phyloP scores from a whole-genome alignment of 2,888 invertebrate species.

The Troides oblongomaculatus region DNA sequence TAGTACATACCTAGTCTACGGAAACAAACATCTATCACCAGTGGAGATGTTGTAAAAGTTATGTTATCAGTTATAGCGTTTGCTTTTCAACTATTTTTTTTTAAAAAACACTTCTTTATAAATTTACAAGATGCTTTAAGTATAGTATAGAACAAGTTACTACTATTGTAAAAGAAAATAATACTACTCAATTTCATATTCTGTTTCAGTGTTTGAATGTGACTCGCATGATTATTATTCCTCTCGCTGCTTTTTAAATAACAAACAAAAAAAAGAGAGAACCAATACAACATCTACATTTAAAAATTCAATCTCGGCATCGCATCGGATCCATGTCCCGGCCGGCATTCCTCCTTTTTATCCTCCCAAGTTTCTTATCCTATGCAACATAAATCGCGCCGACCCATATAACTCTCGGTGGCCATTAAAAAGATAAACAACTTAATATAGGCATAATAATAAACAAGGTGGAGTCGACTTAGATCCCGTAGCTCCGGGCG shows the following conservation, averaged over 20 bases:
- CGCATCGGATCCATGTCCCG: constrained; percentile 60
- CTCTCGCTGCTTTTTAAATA: constrained; percentile 35
- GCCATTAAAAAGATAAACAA: constrained; percentile 80
- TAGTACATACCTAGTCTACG: too few species aligned
- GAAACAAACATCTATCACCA: too few species aligned
- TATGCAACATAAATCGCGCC: constrained; percentile 67
- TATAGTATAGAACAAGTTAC: too few species aligned
- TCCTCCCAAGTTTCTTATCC: constrained; percentile 63
- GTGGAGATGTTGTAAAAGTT: background rate
- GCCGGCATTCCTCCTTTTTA: constrained; percentile 64
- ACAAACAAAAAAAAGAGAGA: constrained; percentile 42
- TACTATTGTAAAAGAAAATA: constrained; percentile 1
- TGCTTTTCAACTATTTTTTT: background rate
- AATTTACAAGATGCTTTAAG: too few species aligned
- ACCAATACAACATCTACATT: constrained; percentile 74
- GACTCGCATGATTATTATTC: constrained; percentile 21
- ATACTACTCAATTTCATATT: constrained; percentile 14
- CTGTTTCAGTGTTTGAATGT: constrained; percentile 10
- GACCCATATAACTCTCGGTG: constrained; percentile 74
- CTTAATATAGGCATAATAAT: constrained; percentile 79
- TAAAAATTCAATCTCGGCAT: constrained; percentile 73
- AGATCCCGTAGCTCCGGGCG: constrained; percentile 60
- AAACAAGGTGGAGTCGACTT: constrained; percentile 69
- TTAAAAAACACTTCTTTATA: background rate
- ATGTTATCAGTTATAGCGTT: background rate